Evolutionary conservation across 2,113 vertebrate species (phyloP).

Genomic region (Vidua macroura): DNA sequence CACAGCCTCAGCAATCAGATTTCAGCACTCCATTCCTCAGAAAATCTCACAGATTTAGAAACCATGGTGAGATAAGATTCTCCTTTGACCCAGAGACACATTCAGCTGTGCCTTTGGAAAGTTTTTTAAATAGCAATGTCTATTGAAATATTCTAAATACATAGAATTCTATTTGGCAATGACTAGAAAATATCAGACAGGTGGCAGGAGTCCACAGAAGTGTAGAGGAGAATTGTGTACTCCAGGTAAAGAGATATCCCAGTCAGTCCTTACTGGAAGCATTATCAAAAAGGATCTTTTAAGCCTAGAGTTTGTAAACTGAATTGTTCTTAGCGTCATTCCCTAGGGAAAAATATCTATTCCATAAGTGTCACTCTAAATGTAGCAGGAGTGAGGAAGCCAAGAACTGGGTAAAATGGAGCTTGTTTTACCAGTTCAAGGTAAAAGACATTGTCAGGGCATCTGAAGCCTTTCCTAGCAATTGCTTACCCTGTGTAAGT

Average conservation of each 20-base stretch:
- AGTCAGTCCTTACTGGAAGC: not conserved
- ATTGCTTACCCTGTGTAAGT: not conserved
- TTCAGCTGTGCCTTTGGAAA: conserved; percentile 46
- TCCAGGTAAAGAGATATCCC: not conserved
- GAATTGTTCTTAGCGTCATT: not conserved
- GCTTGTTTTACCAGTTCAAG: not conserved
- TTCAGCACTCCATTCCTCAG: conserved; percentile 57
- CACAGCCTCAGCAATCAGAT: conserved; percentile 70
- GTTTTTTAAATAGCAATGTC: conserved; percentile 48
- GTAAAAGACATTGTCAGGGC: not conserved
- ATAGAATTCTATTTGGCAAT: conserved; percentile 44
- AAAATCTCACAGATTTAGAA: conserved; percentile 70
- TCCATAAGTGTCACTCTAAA: conserved; percentile 21
- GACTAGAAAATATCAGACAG: not conserved
- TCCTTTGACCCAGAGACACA: conserved; percentile 47
- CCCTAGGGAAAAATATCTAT: not conserved
- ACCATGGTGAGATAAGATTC: conserved; percentile 50
- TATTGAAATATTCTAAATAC: conserved; percentile 45
- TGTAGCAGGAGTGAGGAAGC: not conserved
- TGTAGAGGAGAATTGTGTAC: not conserved
- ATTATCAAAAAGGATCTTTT: not conserved
- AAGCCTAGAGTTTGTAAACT: conserved; percentile 12
- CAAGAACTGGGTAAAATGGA: not conserved
- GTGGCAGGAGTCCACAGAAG: not conserved
- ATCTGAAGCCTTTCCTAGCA: not conserved